Evolutionary conservation across 2,888 invertebrate genomes (phyloP).

Genomic region (Ichneumon xanthorius): DNA sequence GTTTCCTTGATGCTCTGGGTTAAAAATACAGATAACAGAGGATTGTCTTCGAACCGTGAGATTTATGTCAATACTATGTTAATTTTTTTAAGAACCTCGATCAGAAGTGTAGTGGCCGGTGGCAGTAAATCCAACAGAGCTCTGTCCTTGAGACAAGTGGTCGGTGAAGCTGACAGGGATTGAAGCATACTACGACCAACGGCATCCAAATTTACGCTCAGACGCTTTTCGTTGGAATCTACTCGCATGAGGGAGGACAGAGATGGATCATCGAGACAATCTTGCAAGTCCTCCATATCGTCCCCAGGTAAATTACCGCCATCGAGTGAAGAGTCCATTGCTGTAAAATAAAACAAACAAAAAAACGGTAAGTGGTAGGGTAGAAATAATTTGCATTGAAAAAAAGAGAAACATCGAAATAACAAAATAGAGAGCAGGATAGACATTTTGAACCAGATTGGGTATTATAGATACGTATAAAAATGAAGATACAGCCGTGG

Average conservation of each 20-base stretch:
- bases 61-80: background rate
- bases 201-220: slow-evolving; percentile 35
- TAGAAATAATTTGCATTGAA: background rate
- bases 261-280: slow-evolving; percentile 9
- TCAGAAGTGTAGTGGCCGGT: slow-evolving; percentile 41
- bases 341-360: slow-evolving; percentile 18
- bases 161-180: slow-evolving; percentile 35
- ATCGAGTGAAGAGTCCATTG: slow-evolving; percentile 22
- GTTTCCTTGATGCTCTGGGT: slow-evolving; percentile 60
- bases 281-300: slow-evolving; percentile 11
- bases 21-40: slow-evolving; percentile 1
- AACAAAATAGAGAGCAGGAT: background rate
- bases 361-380: background rate
- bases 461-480: background rate
- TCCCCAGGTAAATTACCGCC: slow-evolving; percentile 1
- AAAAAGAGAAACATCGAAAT: background rate
- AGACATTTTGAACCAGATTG: background rate
- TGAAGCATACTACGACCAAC: slow-evolving; percentile 36
- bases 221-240: slow-evolving; percentile 18
- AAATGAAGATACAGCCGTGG: background rate
- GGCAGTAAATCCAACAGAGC: slow-evolving; percentile 40
- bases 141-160: slow-evolving; percentile 27
- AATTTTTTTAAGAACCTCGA: slow-evolving; percentile 44
- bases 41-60: slow-evolving; percentile 9
- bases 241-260: background rate